phyloP scores from a whole-genome alignment of 2,888 invertebrate genomes.

The Oscheius sp. region DNA sequence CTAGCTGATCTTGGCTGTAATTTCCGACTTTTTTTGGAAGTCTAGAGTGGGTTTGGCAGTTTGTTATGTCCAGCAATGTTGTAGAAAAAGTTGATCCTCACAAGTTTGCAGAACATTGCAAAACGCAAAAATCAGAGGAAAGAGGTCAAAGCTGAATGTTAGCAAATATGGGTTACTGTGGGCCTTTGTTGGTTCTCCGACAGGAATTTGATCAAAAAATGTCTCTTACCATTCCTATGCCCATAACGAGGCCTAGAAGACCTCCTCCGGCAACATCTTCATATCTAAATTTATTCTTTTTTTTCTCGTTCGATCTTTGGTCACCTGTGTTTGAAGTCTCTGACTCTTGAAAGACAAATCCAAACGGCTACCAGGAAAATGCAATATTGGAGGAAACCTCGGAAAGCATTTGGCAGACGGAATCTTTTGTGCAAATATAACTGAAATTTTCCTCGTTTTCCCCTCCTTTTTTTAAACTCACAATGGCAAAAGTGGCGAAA shows the following conservation, averaged over 20 bases:
- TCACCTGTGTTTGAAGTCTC: constrained; percentile 60
- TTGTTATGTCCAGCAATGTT: too few relatives aligned
- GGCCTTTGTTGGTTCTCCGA: too few relatives aligned
- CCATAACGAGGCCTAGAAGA: constrained; percentile 52
- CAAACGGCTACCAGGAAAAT: constrained; percentile 54
- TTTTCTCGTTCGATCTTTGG: neutral
- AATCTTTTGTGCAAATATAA: constrained; percentile 54
- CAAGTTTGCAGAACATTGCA: too few relatives aligned
- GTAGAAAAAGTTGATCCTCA: too few relatives aligned
- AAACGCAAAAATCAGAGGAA: neutral
- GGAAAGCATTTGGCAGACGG: constrained; percentile 37
- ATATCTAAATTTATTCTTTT: constrained; percentile 25
- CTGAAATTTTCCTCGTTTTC: constrained; percentile 41
- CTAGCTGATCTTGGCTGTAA: too few relatives aligned
- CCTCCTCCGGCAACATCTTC: constrained; percentile 59
- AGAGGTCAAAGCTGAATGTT: too few relatives aligned
- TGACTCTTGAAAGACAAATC: constrained; percentile 55
- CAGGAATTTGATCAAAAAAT: too few relatives aligned
- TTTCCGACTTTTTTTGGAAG: too few relatives aligned
- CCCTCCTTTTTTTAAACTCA: too few relatives aligned
- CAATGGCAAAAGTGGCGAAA: constrained; percentile 59
- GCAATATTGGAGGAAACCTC: constrained; percentile 47
- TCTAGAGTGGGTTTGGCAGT: too few relatives aligned
- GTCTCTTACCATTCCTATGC: constrained; percentile 36
- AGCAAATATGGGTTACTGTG: too few relatives aligned